Percentiles rank a stretch among this genome's conserved stretches.
phyloP scores from a whole-genome alignment of 2,113 vertebrate species.

The Tetrax tetrax region DNA sequence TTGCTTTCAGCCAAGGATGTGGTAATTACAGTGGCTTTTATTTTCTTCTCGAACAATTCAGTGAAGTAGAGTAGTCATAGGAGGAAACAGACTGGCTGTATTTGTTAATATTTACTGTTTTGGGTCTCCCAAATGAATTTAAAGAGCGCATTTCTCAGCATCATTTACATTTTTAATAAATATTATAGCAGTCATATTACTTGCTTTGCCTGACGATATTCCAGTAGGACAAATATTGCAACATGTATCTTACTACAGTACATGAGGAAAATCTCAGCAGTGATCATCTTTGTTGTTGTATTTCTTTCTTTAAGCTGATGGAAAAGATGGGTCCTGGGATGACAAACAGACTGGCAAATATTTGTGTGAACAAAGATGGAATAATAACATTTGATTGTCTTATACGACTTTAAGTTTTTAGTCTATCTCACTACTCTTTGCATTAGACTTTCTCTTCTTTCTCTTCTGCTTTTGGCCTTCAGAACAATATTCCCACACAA shows the following conservation, averaged over 20 bases:
- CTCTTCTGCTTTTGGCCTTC: neutral
- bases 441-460: neutral
- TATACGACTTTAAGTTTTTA: neutral
- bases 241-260: neutral
- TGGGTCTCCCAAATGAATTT: slow-evolving; percentile 37
- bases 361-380: neutral
- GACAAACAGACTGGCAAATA: neutral
- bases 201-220: slow-evolving; percentile 22
- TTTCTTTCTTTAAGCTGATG: neutral
- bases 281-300: neutral
- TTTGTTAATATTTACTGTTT: slow-evolving; percentile 60
- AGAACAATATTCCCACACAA: neutral
- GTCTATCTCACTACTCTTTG: neutral
- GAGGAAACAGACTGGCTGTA: slow-evolving; percentile 19
- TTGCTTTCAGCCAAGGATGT: slow-evolving; percentile 28
- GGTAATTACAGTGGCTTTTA: neutral
- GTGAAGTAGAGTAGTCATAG: neutral
- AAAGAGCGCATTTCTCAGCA: slow-evolving; percentile 35
- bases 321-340: neutral
- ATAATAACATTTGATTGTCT: neutral
- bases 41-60: slow-evolving; percentile 31
- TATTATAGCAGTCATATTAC: slow-evolving; percentile 1
- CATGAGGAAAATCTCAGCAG: neutral
- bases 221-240: neutral
- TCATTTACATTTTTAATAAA: slow-evolving; percentile 61